Conservation (phyloP, 2,113 vertebrate genomes). For the Pterocles orientalis region DNA sequence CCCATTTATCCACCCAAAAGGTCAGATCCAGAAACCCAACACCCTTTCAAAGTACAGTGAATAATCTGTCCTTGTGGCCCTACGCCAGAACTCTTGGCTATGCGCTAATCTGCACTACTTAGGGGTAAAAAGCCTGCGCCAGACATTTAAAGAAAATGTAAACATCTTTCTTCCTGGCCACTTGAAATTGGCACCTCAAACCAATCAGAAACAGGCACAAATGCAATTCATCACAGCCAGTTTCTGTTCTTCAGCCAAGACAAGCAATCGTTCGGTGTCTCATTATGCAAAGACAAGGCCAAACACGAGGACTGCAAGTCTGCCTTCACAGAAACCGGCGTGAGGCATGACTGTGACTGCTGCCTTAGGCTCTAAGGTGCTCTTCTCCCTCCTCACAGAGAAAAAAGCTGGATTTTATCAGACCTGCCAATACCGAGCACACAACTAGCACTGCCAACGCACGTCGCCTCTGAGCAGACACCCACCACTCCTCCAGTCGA, state of each 20-base stretch:
- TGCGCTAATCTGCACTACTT: not conserved
- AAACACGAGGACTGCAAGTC: not conserved
- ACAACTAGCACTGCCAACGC: not conserved
- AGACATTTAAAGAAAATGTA: slow-evolving; percentile 19
- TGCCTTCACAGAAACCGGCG: not conserved
- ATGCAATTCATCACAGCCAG: not conserved
- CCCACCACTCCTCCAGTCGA: not conserved
- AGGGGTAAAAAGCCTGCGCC: not conserved
- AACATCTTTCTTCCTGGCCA: slow-evolving; percentile 35
- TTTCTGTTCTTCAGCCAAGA: slow-evolving; percentile 6
- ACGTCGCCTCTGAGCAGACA: not conserved
- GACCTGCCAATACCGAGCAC: not conserved
- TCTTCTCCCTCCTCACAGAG: not conserved
- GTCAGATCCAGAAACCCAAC: slow-evolving; percentile 61
- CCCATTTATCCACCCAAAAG: slow-evolving; percentile 61
- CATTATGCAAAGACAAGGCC: slow-evolving; percentile 7
- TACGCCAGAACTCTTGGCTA: not conserved
- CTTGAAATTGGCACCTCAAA: slow-evolving; percentile 21
- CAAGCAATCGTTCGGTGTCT: not conserved
- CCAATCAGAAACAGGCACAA: not conserved
- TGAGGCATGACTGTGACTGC: not conserved
- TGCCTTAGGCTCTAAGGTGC: not conserved
- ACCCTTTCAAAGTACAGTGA: slow-evolving; percentile 50
- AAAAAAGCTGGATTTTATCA: not conserved
- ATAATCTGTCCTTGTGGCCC: slow-evolving; percentile 45